phyloP scores from a whole-genome alignment of 2,888 invertebrate species.

The Sarcophaga caerulescens region DNA sequence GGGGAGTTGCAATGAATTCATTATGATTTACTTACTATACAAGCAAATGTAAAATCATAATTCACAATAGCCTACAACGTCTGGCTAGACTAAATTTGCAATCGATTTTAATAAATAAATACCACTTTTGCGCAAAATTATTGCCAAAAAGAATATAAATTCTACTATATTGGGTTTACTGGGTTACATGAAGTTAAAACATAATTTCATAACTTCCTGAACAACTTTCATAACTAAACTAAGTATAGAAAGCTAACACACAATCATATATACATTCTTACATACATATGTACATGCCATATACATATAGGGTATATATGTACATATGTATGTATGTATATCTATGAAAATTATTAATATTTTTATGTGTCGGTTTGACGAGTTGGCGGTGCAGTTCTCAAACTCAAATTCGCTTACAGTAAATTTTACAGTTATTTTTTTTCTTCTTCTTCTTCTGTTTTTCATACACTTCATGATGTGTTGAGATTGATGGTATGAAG shows the following conservation, averaged over 20 bases:
- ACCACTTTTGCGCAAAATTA: no score
- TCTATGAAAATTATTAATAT: conserved; percentile 54
- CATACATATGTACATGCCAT: background rate
- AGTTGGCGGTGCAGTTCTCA: conserved; percentile 23
- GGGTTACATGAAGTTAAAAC: background rate
- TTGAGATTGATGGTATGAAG: conserved; percentile 63
- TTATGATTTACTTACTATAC: no score
- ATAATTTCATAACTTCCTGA: background rate
- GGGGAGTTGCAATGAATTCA: no score
- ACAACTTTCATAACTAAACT: background rate
- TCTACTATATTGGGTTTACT: no score
- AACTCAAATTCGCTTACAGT: conserved; percentile 26
- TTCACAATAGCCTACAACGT: no score
- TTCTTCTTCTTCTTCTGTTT: background rate
- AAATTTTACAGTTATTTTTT: conserved; percentile 1
- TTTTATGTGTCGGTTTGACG: conserved; percentile 50
- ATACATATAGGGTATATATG: no score
- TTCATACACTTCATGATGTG: conserved; percentile 57
- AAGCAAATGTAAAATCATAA: no score
- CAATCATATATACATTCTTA: background rate
- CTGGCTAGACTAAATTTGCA: no score
- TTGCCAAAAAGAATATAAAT: no score
- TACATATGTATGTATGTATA: background rate
- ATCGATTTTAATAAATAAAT: no score
- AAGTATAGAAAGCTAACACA: background rate